These are phyloP conservation scores for Schmidtea mediterranea DNA, from an alignment of 1,140 invertebrate genomes.

Conservation along the genomic window DNA sequence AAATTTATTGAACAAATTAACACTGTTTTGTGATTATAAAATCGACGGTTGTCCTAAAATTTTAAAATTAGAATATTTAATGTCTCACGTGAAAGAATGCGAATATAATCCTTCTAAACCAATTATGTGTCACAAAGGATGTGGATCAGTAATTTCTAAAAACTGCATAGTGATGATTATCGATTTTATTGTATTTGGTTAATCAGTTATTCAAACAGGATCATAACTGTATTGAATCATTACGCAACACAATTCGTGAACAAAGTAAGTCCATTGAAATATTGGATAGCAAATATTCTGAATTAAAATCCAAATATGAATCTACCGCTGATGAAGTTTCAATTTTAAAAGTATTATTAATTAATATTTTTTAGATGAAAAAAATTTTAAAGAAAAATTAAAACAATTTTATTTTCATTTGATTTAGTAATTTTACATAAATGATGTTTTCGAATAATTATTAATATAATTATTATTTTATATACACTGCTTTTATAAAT, in stretches of 20 bases:
- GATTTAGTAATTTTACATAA: no score
- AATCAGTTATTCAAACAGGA: background rate
- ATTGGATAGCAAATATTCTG: slow-evolving; percentile 44
- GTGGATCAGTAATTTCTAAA: slow-evolving; percentile 68
- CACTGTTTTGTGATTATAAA: slow-evolving; percentile 64
- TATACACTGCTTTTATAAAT: no score
- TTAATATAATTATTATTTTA: no score
- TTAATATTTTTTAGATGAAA: no score
- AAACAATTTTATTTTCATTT: no score
- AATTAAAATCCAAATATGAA: background rate
- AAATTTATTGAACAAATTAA: slow-evolving; percentile 57
- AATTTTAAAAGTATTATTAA: background rate
- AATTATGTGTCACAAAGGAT: slow-evolving; percentile 64
- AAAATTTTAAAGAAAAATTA: no score
- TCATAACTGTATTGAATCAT: background rate
- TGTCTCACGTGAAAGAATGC: slow-evolving; percentile 39
- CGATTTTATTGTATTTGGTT: slow-evolving; percentile 5
- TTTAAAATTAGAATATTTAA: slow-evolving; percentile 45
- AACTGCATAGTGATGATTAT: slow-evolving; percentile 45
- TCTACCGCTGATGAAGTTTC: background rate
- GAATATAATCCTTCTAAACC: slow-evolving; percentile 74
- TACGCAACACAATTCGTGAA: background rate
- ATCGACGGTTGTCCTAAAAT: slow-evolving; percentile 52
- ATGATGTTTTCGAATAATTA: no score
- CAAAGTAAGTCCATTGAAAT: no score